Percentiles rank a stretch among this genome's conserved stretches.
phyloP scores from a whole-genome alignment of 2,888 invertebrate species.

The Melanophora roralis region DNA sequence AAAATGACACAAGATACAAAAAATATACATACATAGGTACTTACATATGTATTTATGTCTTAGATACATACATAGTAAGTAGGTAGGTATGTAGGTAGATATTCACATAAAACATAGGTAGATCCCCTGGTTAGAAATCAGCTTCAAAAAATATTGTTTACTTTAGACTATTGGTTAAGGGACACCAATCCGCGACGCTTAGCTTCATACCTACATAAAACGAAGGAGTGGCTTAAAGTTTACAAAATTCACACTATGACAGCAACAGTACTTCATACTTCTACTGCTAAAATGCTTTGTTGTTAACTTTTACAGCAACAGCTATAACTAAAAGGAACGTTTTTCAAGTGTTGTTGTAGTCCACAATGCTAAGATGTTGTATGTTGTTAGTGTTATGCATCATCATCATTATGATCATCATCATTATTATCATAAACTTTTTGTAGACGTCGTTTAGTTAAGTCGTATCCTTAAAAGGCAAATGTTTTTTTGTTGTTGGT shows the following conservation, averaged over 20 bases:
- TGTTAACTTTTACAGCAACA: constrained; percentile 41
- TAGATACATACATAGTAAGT: no score
- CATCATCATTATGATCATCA: constrained; percentile 7
- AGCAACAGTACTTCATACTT: constrained; percentile 31
- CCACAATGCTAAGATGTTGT: constrained; percentile 4
- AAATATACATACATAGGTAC: neutral
- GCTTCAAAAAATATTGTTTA: constrained; percentile 69
- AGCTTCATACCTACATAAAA: constrained; percentile 67
- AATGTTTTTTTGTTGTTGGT: constrained; percentile 24
- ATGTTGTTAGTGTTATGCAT: constrained; percentile 31
- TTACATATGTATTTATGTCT: no score
- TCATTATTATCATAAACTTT: constrained; percentile 16
- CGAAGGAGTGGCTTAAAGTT: constrained; percentile 77
- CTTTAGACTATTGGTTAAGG: constrained; percentile 77
- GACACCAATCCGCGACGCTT: constrained; percentile 74
- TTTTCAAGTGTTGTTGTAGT: constrained; percentile 19
- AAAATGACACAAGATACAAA: constrained; percentile 32
- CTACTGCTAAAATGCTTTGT: constrained; percentile 19
- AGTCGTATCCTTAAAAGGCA: constrained; percentile 45
- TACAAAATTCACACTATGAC: constrained; percentile 76
- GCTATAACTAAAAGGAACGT: constrained; percentile 6
- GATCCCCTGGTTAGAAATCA: constrained; percentile 48
- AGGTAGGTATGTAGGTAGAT: no score
- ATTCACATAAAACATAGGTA: no score
- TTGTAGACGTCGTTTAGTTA: neutral